Evolutionary conservation across 2,797 vertebrate genomes (phyloP).

Genomic region (Nasua narica): DNA sequence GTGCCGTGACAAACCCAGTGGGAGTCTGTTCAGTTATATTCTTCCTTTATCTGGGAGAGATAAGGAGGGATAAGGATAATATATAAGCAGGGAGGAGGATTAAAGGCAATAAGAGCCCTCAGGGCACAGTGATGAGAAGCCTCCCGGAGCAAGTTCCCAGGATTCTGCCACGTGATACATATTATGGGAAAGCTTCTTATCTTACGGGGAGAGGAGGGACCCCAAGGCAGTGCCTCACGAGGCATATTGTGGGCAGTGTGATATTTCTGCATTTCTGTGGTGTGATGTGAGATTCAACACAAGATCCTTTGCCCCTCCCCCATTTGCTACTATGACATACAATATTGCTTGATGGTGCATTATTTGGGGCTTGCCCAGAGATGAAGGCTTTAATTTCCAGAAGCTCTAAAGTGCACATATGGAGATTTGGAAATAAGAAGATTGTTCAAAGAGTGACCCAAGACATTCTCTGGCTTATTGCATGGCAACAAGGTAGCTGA

Average conservation of each 20-base stretch:
- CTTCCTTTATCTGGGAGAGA: neutral
- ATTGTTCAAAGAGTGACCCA: neutral
- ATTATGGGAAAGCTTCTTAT: neutral
- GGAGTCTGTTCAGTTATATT: neutral
- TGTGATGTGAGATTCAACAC: neutral
- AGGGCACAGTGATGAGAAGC: neutral
- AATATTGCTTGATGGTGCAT: neutral
- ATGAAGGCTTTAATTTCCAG: neutral
- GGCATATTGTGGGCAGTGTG: neutral
- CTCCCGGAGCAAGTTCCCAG: neutral
- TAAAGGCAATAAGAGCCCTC: neutral
- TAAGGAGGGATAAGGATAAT: neutral
- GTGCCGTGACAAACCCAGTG: neutral
- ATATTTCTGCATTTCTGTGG: neutral
- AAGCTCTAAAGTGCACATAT: neutral
- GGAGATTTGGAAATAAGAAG: neutral
- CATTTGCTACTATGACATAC: neutral
- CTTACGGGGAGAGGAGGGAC: neutral
- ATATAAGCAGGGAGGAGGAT: neutral
- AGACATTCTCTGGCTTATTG: neutral
- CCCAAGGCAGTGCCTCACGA: rapidly evolving
- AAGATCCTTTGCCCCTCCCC: neutral
- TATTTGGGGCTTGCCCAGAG: neutral
- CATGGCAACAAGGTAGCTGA: neutral
- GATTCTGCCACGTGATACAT: neutral